Conservation (phyloP, 2,888 invertebrate species). For the Theristus sp. region DNA sequence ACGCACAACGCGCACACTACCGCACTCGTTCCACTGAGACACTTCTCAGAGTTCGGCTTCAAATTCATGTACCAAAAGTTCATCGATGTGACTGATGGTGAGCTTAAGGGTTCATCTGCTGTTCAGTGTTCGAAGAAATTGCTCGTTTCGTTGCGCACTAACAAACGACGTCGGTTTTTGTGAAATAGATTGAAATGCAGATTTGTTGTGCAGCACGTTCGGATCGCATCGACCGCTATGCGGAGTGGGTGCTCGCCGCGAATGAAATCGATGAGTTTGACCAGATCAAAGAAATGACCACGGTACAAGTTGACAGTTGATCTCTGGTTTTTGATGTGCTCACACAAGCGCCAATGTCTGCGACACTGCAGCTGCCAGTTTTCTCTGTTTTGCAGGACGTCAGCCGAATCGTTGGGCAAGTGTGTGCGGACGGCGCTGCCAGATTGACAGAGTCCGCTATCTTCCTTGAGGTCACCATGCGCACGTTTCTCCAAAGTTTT, state of each 20-base stretch:
- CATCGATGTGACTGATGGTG: neutral
- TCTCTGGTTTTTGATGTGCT: no score
- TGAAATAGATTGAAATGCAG: no score
- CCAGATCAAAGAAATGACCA: neutral
- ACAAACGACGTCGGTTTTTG: no score
- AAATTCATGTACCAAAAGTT: neutral
- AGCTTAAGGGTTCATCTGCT: neutral
- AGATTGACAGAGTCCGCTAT: neutral
- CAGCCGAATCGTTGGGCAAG: neutral
- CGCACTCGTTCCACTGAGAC: no score
- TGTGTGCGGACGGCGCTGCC: neutral
- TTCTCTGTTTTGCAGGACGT: neutral
- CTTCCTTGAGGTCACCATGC: neutral
- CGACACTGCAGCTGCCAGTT: no score
- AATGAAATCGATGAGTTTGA: neutral
- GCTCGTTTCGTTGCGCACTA: no score
- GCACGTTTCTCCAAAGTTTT: no score
- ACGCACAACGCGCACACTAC: no score
- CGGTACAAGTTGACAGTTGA: no score
- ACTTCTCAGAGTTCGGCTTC: no score
- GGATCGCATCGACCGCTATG: neutral
- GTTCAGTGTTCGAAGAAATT: neutral
- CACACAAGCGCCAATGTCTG: no score
- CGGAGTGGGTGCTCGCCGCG: neutral
- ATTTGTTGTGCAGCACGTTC: neutral